These are phyloP conservation scores for Campoletis raptor DNA, from an alignment of 2,888 invertebrate genomes.

Conservation along the genomic window DNA sequence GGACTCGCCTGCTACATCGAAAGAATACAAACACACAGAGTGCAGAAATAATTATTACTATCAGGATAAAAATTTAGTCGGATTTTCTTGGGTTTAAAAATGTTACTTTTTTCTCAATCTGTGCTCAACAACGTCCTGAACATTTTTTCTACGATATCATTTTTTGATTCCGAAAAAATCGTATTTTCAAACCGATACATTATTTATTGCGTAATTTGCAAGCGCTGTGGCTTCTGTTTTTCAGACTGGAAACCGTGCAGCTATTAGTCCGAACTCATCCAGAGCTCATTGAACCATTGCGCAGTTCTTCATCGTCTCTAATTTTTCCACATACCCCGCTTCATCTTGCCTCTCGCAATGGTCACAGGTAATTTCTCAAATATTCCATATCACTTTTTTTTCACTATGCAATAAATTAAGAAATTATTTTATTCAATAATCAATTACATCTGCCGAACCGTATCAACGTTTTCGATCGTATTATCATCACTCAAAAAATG, in stretches of 20 bases:
- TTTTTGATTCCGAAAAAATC: not conserved
- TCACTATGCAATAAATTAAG: not conserved
- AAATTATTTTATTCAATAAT: too few species aligned
- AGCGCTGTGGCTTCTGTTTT: conserved; percentile 3
- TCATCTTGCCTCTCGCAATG: conserved; percentile 97
- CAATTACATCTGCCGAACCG: too few species aligned
- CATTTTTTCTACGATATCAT: not conserved
- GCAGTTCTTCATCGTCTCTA: conserved; percentile 85
- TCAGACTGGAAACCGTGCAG: conserved; percentile 94
- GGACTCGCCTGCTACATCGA: not conserved
- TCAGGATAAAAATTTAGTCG: not conserved
- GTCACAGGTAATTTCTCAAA: conserved; percentile 90
- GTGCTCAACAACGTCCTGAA: not conserved
- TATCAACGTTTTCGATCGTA: too few species aligned
- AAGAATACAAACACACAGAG: not conserved
- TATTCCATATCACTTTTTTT: not conserved
- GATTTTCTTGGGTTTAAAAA: not conserved
- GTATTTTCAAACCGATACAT: not conserved
- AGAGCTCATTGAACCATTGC: conserved; percentile 91
- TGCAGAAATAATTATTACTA: not conserved
- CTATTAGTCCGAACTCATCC: conserved; percentile 94
- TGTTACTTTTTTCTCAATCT: not conserved
- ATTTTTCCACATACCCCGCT: conserved; percentile 93
- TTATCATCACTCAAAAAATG: too few species aligned
- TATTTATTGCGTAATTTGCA: not conserved